phyloP scores from a whole-genome alignment of 2,113 vertebrate genomes.

The Tachysurus vachellii region DNA sequence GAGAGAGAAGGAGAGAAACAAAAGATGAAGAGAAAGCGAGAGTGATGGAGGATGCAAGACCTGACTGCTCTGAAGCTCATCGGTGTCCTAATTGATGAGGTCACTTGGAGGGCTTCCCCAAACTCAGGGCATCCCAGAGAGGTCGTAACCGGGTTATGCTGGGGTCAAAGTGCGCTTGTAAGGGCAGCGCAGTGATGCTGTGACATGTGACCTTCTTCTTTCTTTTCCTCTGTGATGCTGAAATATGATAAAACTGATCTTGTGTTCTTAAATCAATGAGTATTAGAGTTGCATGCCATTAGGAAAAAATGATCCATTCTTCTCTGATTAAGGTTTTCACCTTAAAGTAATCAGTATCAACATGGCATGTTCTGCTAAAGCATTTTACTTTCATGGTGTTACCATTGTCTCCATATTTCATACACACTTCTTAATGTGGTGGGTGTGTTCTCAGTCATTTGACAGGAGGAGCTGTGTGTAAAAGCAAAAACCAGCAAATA shows the following conservation, averaged over 20 bases:
- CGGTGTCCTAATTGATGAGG: slow-evolving; percentile 72
- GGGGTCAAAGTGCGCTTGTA: slow-evolving; percentile 68
- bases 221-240: not conserved
- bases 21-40: slow-evolving; percentile 53
- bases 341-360: not conserved
- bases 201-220: slow-evolving; percentile 18
- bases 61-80: slow-evolving; percentile 65
- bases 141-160: slow-evolving; percentile 66
- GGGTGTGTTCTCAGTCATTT: not conserved
- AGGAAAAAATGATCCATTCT: not conserved
- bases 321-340: not conserved
- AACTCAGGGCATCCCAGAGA: slow-evolving; percentile 61
- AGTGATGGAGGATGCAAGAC: slow-evolving; percentile 45
- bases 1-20: slow-evolving; percentile 43
- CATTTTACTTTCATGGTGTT: not conserved
- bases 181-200: slow-evolving; percentile 52
- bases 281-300: slow-evolving; percentile 2
- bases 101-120: slow-evolving; percentile 68
- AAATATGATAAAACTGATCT: slow-evolving; percentile 27
- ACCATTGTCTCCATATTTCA: not conserved
- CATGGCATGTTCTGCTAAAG: not conserved
- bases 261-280: not conserved
- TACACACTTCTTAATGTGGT: not conserved
- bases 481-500: not conserved
- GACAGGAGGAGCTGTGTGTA: not conserved